Base-by-base conservation (phyloP, 2,888 invertebrate genomes). In the Orchesella flavescens region DNA sequence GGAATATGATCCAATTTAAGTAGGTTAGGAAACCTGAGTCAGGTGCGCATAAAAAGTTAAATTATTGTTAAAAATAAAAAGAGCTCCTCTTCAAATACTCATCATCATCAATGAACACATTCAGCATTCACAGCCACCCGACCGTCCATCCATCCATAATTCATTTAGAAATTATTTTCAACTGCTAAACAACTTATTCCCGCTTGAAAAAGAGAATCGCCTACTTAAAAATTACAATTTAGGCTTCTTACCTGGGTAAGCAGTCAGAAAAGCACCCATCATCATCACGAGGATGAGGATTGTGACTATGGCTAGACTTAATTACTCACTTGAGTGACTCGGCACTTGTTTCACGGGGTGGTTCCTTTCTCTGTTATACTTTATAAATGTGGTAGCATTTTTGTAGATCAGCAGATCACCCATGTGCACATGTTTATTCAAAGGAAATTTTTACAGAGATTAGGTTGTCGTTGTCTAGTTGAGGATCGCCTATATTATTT, bases 1-100 rank as follows among this genome's bases (percentile, higher is more conserved):
- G 68, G 68, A 77, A 77, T 68, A 66, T n/a, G 66, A 77, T 46
- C 57, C 44, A 69, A 57, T 77, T 77, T 77, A 77, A 77, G 77
- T 77, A 49, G 59, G 77, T 66, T 69, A 75, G 59, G 15, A 66
- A 53, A 73, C 59, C 44, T 15, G 46, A 74, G 49, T 15, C 77
- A 69, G 77, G 77, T 77, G 77, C 59, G 24, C 19, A 69, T 17
- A 34, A 17, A 46, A 34, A 21, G 17, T 68, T 24, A 53, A 69
- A 72, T 24, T 21, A 21, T 55, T 34, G 34, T 34, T 34, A 34
- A 34, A 34, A 34, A 34, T 34, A 34, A 43, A 23, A 72, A 72
- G 34, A 55, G 46, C 34, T 72, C 61, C 34, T 72, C 61, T 61
- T 61, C 23, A 61, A 73, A 73, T 73, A 74, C 43, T 63, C 74